Conservation (phyloP, 2,797 vertebrate genomes). For the Caiman crocodilus region DNA sequence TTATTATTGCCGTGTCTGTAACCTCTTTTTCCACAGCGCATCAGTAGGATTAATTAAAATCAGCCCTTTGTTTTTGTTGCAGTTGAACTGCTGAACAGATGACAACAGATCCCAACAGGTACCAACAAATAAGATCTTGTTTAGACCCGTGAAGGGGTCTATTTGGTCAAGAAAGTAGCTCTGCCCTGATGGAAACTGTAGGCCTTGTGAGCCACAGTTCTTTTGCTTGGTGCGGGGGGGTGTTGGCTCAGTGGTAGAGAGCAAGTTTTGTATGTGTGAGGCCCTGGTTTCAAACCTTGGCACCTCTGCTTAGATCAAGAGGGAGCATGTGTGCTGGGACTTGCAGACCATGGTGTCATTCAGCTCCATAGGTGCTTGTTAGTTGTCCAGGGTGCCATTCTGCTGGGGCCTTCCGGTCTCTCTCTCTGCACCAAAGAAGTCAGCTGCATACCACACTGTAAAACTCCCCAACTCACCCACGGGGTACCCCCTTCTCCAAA, state of each 20-base stretch:
- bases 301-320: neutral
- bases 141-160: slow-evolving; percentile 62
- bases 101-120: slow-evolving; percentile 59
- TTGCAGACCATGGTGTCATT: neutral
- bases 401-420: neutral
- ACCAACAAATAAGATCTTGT: slow-evolving; percentile 68
- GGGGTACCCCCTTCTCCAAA: neutral
- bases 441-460: neutral
- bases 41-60: too few species aligned
- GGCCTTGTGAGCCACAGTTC: neutral
- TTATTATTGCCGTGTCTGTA: neutral
- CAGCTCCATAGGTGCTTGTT: neutral
- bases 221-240: neutral
- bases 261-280: neutral
- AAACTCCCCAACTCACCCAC: neutral
- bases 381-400: accelerated
- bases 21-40: too few species aligned
- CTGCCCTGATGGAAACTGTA: slow-evolving; percentile 10
- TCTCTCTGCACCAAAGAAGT: neutral
- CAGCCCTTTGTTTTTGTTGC: too few species aligned
- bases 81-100: neutral
- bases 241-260: accelerated
- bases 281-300: neutral
- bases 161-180: slow-evolving; percentile 47
- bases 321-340: neutral